Percentiles rank a stretch among this genome's conserved stretches.
phyloP scores from a whole-genome alignment of 2,113 vertebrate genomes.

The Dromaius novaehollandiae region DNA sequence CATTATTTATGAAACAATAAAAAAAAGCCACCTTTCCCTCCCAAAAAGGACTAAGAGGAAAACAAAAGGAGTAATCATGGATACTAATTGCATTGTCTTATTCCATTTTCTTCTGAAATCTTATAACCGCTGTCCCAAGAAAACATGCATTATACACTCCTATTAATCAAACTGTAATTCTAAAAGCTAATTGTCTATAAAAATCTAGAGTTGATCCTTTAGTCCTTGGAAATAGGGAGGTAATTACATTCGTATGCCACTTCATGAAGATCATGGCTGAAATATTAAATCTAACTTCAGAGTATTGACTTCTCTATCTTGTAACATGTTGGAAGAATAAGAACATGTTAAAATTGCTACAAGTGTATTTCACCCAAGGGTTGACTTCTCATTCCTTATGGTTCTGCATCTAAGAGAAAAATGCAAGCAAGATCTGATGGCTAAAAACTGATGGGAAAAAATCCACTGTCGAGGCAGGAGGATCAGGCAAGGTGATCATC shows the following conservation, averaged over 20 bases:
- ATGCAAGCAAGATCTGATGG: neutral
- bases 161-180: constrained; percentile 26
- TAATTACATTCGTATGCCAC: neutral
- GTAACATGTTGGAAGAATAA: neutral
- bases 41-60: neutral
- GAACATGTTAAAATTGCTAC: neutral
- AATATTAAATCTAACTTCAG: neutral
- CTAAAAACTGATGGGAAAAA: neutral
- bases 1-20: constrained; percentile 32
- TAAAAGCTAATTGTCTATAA: constrained; percentile 35
- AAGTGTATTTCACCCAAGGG: neutral
- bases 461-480: neutral
- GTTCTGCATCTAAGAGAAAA: neutral
- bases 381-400: neutral
- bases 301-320: neutral
- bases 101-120: constrained; percentile 40
- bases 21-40: neutral
- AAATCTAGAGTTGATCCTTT: constrained; percentile 1
- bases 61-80: constrained; percentile 22
- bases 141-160: constrained; percentile 16
- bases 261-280: neutral
- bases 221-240: neutral
- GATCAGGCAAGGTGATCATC: neutral
- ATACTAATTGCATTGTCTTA: constrained; percentile 36
- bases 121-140: constrained; percentile 36